Conservation (phyloP, 2,113 vertebrate genomes). For the Piaya cayana region DNA sequence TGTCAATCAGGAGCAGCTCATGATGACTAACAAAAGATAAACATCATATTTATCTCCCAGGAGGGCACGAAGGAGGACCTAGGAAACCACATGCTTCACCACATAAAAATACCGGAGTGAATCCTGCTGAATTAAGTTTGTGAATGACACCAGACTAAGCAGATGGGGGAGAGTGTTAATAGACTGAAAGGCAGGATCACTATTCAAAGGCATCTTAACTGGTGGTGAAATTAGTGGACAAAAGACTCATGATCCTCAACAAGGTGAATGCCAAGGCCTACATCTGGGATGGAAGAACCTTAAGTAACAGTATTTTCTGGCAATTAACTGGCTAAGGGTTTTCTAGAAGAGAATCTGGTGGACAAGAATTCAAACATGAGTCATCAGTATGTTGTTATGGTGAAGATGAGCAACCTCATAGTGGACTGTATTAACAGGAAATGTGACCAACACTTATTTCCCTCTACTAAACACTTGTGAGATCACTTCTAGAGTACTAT, state of each 20-base stretch:
- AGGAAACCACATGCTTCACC: neutral
- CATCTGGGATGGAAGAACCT: neutral
- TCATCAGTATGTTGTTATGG: neutral
- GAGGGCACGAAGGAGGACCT: neutral
- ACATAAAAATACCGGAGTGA: neutral
- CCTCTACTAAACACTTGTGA: neutral
- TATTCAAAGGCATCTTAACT: neutral
- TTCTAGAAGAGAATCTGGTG: neutral
- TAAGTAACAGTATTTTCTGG: accelerated
- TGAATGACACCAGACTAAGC: neutral
- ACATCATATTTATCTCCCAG: neutral
- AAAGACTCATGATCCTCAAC: neutral
- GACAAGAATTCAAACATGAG: neutral
- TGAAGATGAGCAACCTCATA: neutral
- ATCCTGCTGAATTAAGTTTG: neutral
- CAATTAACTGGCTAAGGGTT: neutral
- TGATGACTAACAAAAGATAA: neutral
- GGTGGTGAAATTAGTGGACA: neutral
- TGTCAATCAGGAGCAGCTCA: neutral
- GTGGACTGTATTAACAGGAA: neutral
- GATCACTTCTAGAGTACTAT: neutral
- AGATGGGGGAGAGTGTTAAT: neutral
- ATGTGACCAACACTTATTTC: neutral
- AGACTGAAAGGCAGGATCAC: neutral
- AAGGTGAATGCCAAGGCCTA: neutral